phyloP scores from a whole-genome alignment of 2,113 vertebrate genomes.

The Coracopsis vasa region DNA sequence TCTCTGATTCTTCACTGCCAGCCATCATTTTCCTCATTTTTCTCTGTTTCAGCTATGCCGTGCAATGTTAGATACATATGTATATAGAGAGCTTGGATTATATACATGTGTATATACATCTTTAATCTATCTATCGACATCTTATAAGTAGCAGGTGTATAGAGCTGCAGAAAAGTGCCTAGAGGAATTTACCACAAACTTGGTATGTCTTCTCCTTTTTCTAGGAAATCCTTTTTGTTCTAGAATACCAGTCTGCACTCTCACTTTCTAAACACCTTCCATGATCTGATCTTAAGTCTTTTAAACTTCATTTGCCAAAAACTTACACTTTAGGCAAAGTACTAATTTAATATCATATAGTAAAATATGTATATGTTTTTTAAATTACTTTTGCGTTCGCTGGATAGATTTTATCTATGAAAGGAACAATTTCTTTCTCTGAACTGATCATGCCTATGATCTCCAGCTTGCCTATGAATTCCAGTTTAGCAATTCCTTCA shows the following conservation, averaged over 20 bases:
- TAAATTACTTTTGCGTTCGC: conserved; percentile 82
- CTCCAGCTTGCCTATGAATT: conserved; percentile 81
- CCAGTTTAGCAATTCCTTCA: conserved; percentile 89
- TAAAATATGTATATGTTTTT: not conserved
- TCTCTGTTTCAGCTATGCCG: not conserved
- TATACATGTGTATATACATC: too few species aligned
- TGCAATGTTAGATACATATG: not conserved
- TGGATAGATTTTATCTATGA: conserved; percentile 82
- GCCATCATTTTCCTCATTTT: not conserved
- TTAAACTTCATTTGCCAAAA: not conserved
- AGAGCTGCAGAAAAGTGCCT: not conserved
- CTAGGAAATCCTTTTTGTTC: not conserved
- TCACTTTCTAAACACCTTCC: not conserved
- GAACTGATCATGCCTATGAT: conserved; percentile 91
- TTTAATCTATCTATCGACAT: not conserved
- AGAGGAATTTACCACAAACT: not conserved
- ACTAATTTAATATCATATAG: not conserved
- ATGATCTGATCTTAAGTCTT: not conserved
- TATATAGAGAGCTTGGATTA: not conserved
- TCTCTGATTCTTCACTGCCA: not conserved
- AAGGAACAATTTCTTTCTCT: conserved; percentile 85
- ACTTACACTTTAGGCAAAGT: not conserved
- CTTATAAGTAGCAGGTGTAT: not conserved
- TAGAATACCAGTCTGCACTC: not conserved
- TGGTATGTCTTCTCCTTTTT: not conserved